Percentiles rank a stretch among this genome's conserved stretches.
These are phyloP conservation scores for Latrodectus geometricus DNA, from an alignment of 1,140 invertebrate species.

Conservation along the genomic window DNA sequence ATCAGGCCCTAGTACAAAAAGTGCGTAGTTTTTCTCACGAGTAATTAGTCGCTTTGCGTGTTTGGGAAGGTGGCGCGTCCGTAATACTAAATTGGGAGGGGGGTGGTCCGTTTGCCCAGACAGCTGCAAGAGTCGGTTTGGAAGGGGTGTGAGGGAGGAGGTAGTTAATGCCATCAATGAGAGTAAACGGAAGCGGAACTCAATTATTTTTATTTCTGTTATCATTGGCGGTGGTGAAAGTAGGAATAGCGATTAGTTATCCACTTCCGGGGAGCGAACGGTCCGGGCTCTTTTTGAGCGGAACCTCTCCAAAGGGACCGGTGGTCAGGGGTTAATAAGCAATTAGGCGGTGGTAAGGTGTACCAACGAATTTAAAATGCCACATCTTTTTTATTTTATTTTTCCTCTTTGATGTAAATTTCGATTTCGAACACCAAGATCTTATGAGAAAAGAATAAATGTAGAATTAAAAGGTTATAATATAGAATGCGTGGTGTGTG, in stretches of 20 bases:
- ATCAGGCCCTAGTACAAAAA: background rate
- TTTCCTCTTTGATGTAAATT: background rate
- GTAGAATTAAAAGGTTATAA: too few species aligned
- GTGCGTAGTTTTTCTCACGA: background rate
- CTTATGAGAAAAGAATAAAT: too few species aligned
- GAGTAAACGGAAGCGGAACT: conserved; percentile 57
- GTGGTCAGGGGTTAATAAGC: background rate
- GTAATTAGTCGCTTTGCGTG: background rate
- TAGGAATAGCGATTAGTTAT: background rate
- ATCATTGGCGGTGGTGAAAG: background rate
- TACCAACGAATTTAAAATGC: background rate
- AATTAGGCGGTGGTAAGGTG: background rate
- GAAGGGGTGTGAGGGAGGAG: background rate
- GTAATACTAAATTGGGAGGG: background rate
- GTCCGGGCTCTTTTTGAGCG: background rate
- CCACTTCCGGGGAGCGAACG: background rate
- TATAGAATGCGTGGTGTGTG: too few species aligned
- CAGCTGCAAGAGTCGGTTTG: background rate
- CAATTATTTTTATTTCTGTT: conserved; percentile 13
- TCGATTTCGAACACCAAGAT: background rate
- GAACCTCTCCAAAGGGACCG: background rate
- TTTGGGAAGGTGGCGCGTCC: background rate
- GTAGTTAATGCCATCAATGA: conserved; percentile 48
- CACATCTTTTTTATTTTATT: background rate
- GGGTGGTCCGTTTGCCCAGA: background rate